Evolutionary conservation across 2,113 vertebrate species (phyloP).

Genomic region (Panthera leo): DNA sequence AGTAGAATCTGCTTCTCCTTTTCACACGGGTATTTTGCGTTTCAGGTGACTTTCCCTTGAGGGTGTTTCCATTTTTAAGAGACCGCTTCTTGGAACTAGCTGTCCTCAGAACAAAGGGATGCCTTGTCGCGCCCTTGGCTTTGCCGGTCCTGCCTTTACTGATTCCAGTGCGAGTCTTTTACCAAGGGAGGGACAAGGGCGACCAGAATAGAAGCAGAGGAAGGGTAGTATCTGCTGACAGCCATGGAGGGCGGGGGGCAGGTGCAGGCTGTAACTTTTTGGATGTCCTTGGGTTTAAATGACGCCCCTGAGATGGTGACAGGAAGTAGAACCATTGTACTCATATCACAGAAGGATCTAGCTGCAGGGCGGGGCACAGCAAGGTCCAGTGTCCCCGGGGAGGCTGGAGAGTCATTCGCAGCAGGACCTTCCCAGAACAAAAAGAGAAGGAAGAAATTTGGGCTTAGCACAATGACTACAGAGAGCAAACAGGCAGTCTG

Average conservation of each 20-base stretch:
- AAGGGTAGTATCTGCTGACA: neutral
- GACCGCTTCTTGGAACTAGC: neutral
- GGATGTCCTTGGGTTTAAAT: slow-evolving; percentile 23
- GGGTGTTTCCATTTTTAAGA: neutral
- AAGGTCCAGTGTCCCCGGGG: neutral
- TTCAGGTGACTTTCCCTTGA: slow-evolving; percentile 2
- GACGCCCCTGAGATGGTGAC: slow-evolving; percentile 13
- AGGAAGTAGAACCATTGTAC: slow-evolving; percentile 50
- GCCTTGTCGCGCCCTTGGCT: neutral
- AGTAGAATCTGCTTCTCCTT: neutral
- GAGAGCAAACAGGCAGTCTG: neutral
- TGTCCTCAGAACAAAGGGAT: slow-evolving; percentile 38
- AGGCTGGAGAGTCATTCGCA: neutral
- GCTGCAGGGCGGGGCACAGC: neutral
- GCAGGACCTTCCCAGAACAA: slow-evolving; percentile 45
- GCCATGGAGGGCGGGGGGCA: neutral
- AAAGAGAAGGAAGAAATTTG: slow-evolving; percentile 39
- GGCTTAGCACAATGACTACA: neutral
- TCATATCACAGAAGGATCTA: slow-evolving; percentile 33
- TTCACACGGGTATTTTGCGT: neutral
- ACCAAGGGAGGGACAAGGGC: neutral
- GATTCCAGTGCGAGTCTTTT: neutral
- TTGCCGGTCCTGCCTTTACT: neutral
- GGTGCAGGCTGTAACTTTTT: neutral
- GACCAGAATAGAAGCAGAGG: neutral